Conservation (phyloP, 2,113 vertebrate genomes). For the Castor canadensis region DNA sequence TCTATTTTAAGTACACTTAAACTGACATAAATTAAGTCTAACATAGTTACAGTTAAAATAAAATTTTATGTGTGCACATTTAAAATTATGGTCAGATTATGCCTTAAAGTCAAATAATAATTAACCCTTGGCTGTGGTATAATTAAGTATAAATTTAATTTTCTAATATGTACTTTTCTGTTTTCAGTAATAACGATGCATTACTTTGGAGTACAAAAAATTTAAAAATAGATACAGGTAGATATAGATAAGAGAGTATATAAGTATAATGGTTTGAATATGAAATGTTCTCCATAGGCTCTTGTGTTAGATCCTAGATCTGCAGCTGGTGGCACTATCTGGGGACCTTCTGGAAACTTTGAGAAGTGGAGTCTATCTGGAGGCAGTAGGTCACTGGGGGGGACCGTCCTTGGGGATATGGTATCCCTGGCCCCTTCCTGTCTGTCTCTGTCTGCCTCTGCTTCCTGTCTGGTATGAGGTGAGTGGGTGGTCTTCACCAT, state of each 20-base stretch:
- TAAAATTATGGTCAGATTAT: neutral
- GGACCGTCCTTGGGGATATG: too few relatives aligned
- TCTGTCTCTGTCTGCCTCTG: too few relatives aligned
- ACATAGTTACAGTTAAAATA: neutral
- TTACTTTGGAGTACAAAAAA: conserved; percentile 5
- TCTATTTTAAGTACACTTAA: neutral
- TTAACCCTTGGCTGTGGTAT: neutral
- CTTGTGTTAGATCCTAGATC: too few relatives aligned
- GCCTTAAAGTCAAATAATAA: neutral
- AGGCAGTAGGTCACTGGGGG: too few relatives aligned
- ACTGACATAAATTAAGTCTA: conserved; percentile 4
- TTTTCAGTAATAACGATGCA: neutral
- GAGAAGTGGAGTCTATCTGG: too few relatives aligned
- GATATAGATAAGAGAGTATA: neutral
- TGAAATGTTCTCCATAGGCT: too few relatives aligned
- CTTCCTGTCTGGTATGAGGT: too few relatives aligned
- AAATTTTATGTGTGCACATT: neutral
- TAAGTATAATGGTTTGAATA: too few relatives aligned
- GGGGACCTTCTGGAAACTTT: too few relatives aligned
- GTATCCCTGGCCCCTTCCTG: too few relatives aligned
- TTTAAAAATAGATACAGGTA: neutral
- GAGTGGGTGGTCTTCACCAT: too few relatives aligned
- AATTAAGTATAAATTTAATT: conserved; percentile 8
- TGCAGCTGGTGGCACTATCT: too few relatives aligned
- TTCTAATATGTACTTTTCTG: neutral